These are phyloP conservation scores for Pachycephala philippinensis DNA, from an alignment of 2,113 vertebrate genomes.

Conservation along the genomic window DNA sequence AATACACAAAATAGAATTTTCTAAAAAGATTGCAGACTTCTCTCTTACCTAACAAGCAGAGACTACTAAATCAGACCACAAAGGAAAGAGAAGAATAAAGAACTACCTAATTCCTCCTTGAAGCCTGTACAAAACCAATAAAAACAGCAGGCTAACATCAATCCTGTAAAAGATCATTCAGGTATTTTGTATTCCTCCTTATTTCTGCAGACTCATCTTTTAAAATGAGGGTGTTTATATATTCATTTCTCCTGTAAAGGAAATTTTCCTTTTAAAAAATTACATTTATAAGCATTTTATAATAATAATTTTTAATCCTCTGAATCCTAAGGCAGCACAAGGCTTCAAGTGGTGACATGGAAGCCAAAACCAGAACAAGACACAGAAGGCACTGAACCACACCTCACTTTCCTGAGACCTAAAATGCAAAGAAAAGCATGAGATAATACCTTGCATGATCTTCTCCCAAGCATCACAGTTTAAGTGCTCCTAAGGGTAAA, in stretches of 20 bases:
- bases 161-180: background rate
- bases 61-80: background rate
- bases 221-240: accelerated
- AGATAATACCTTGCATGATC: background rate
- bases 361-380: background rate
- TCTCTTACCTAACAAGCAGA: background rate
- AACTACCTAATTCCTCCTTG: background rate
- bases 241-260: background rate
- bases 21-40: background rate
- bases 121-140: background rate
- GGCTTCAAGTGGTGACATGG: background rate
- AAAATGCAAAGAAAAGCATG: background rate
- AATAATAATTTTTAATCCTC: background rate
- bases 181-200: background rate
- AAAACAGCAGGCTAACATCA: background rate
- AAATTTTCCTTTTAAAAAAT: background rate
- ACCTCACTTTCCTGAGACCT: background rate
- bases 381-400: background rate
- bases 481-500: background rate
- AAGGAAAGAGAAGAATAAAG: background rate
- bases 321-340: background rate
- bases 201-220: background rate
- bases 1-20: background rate
- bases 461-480: background rate
- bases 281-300: background rate